These are phyloP conservation scores for Meghimatium bilineatum DNA, from an alignment of 2,888 invertebrate species.

Conservation along the genomic window DNA sequence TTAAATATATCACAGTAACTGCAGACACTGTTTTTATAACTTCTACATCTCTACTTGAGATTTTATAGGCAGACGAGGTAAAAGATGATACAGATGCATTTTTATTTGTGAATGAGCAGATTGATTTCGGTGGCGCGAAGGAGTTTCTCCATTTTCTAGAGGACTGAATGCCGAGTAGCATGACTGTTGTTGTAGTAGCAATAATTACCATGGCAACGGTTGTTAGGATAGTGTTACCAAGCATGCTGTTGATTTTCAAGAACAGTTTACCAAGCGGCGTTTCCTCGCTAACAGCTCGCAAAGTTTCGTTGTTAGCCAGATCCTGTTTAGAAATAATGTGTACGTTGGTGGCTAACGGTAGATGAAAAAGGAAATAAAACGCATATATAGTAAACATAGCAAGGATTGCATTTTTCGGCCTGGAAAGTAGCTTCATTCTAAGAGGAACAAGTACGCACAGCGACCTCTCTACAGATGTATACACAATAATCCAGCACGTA, in stretches of 20 bases:
- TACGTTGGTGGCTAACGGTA: conserved; percentile 10
- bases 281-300: background rate
- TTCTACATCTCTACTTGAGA: conserved; percentile 5
- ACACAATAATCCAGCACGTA: conserved; percentile 27
- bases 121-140: background rate
- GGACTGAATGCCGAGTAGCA: background rate
- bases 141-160: conserved; percentile 19
- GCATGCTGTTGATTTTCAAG: background rate
- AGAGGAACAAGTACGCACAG: conserved; percentile 4
- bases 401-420: background rate
- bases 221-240: background rate
- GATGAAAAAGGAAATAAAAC: background rate
- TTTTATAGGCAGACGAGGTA: background rate
- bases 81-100: background rate
- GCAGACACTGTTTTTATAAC: background rate
- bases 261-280: background rate
- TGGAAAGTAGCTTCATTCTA: background rate
- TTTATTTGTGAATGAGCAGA: too few relatives aligned
- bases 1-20: conserved; percentile 5
- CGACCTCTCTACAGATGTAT: conserved; percentile 15
- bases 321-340: background rate
- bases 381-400: background rate
- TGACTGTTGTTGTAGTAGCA: conserved; percentile 1
- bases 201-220: conserved; percentile 19
- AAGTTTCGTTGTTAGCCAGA: background rate